Base-by-base conservation (phyloP, 1,140 invertebrate genomes). In the Pogonomyrmex californicus region DNA sequence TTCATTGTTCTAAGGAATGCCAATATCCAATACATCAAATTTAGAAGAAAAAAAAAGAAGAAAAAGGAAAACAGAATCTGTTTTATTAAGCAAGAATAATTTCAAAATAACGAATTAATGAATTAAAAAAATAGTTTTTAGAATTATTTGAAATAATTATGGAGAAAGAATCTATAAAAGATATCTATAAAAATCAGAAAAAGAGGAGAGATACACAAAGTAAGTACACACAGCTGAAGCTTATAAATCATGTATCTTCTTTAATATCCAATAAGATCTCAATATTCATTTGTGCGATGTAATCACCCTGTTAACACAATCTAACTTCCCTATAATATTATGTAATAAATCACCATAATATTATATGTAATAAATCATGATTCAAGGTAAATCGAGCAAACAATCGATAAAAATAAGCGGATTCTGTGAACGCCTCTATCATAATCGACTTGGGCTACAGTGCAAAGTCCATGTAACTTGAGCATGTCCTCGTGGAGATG, bases 1-100 rank as follows among this genome's bases (percentile, higher is more conserved):
- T 87, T 89, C 77, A 87, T 90, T 7, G 56, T 47, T 47, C 77
- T 90, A n/a, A 33, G 75, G 47, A 4, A 54, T 38, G 5, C 2
- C 23, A 41, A 75, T n/a, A 73, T 38, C 56, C 38, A 30, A 38
- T 44, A 41, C 36, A n/a, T 1, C 58, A 58, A 6, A 1, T 38
- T 75, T 75, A 60, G 5, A 44, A 68, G 5, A 0, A 71, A 33
- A 33, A 7, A 1, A 33, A 17, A 51, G 30, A 56, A 56, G 14
- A 49, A 9, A 1, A 33, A 70, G 14, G 14, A 56, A 56, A 38
- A 73, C 4, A 7, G 10, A 73, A 23, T 12, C n/a, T 17, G 23
- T 70, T 68, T 51, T 4, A 23, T 9, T 30, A 30, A 49, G 12
- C 38, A 4, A 10, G 6, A 38, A 17, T 38, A 54, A 17, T 4